Percentiles rank a stretch among this genome's conserved stretches.
phyloP scores from a whole-genome alignment of 2,113 vertebrate genomes.

The Neoarius graeffei region DNA sequence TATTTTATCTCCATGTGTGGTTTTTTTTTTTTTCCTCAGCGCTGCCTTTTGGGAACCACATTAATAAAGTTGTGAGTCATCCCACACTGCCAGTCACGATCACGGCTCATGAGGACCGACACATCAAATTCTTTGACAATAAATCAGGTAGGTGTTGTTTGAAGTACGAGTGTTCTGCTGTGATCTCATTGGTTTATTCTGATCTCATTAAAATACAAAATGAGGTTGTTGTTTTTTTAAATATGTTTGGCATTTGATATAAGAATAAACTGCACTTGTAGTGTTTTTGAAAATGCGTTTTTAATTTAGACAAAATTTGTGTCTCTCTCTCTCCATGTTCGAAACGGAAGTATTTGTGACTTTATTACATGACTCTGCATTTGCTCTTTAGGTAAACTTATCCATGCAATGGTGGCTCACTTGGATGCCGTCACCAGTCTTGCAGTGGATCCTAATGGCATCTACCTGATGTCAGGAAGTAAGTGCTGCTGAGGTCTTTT shows the following conservation, averaged over 20 bases:
- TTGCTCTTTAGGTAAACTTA: constrained; percentile 85
- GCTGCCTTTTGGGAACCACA: constrained; percentile 83
- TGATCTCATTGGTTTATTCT: background rate
- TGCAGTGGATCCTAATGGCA: constrained; percentile 98
- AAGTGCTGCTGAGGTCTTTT: constrained; percentile 65
- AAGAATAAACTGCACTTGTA: background rate
- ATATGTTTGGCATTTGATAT: background rate
- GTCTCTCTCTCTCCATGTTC: background rate
- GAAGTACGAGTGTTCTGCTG: background rate
- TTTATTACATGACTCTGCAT: background rate
- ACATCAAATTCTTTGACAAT: constrained; percentile 99
- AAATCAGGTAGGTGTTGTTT: constrained; percentile 83
- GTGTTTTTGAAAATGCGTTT: background rate
- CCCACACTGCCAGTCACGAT: constrained; percentile 96
- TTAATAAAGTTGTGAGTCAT: constrained; percentile 96
- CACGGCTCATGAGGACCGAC: constrained; percentile 94
- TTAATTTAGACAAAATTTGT: background rate
- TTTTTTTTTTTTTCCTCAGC: constrained; percentile 65
- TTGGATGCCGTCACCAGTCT: constrained; percentile 98
- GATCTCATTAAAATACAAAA: background rate
- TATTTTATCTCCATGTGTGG: background rate
- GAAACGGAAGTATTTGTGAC: background rate
- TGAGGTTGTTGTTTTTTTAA: background rate
- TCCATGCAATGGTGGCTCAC: constrained; percentile 99
- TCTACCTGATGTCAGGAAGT: constrained; percentile 99